phyloP scores from a whole-genome alignment of 2,797 vertebrate genomes.

The Helarctos malayanus region DNA sequence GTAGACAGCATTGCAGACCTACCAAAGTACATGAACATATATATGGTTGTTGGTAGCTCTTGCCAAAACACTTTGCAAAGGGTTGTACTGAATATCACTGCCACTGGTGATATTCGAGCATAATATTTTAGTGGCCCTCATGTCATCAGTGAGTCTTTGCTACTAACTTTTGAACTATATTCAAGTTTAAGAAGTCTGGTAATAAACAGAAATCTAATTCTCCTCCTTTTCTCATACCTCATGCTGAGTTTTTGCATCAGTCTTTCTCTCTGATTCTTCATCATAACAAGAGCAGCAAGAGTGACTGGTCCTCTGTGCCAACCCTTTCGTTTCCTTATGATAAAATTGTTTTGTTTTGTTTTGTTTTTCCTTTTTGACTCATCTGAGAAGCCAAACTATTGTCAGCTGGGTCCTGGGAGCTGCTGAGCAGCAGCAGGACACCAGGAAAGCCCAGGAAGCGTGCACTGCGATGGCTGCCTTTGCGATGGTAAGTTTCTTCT shows the following conservation, averaged over 20 bases:
- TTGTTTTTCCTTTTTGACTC: constrained; percentile 74
- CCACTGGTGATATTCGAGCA: not conserved
- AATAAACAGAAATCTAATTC: not conserved
- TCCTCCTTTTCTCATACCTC: not conserved
- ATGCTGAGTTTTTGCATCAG: not conserved
- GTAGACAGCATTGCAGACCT: rapidly evolving
- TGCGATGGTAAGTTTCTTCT: constrained; percentile 77
- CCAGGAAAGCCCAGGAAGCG: constrained; percentile 69
- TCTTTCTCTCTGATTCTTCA: constrained; percentile 23
- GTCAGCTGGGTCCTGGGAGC: constrained; percentile 71
- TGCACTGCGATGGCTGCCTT: constrained; percentile 75
- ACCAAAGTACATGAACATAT: not conserved
- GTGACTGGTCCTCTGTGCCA: constrained; percentile 2
- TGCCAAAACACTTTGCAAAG: constrained; percentile 40
- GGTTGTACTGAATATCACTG: not conserved
- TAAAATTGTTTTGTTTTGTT: constrained; percentile 67
- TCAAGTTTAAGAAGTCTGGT: not conserved
- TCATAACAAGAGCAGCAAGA: not conserved
- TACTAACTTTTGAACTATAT: constrained; percentile 2
- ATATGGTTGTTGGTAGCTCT: not conserved
- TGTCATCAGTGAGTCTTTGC: not conserved
- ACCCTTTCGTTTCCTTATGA: constrained; percentile 56
- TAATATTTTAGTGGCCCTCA: not conserved
- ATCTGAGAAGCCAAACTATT: constrained; percentile 78
- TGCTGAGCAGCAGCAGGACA: constrained; percentile 65